These are phyloP conservation scores for Papio anubis DNA, from an alignment of 2,113 vertebrate genomes.

Conservation along the genomic window DNA sequence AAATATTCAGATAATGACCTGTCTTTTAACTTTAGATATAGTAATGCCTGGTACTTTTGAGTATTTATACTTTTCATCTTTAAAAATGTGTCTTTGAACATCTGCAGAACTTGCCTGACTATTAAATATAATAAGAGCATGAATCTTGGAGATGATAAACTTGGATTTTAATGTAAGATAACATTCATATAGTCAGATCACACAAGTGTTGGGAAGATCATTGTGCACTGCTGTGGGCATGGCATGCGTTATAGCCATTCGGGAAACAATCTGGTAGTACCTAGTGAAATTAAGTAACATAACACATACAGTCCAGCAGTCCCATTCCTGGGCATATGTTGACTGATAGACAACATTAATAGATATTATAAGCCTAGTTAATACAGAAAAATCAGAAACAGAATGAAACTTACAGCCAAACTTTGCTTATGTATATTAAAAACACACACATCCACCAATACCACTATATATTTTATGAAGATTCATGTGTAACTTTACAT, in stretches of 20 bases:
- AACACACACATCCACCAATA: background rate
- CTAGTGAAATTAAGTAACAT: background rate
- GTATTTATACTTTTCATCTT: constrained; percentile 2
- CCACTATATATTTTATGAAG: background rate
- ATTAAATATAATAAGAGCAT: constrained; percentile 5
- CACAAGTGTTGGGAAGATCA: background rate
- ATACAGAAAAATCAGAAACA: background rate
- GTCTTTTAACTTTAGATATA: background rate
- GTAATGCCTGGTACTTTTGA: background rate
- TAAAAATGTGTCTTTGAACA: background rate
- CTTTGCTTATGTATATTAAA: background rate
- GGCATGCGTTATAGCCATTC: background rate
- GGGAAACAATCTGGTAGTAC: background rate
- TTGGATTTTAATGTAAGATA: background rate
- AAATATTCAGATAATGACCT: background rate
- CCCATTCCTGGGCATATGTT: background rate
- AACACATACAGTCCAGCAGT: too few species aligned
- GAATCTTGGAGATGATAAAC: background rate
- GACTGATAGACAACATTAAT: background rate
- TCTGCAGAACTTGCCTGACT: background rate
- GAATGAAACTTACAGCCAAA: background rate
- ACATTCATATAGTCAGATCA: background rate
- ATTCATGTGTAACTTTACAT: background rate
- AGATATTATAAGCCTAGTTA: background rate
- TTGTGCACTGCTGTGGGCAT: too few species aligned